Percentiles rank a stretch among this genome's conserved stretches.
These are phyloP conservation scores for Zelostemma sp. DNA, from an alignment of 1,140 invertebrate genomes.

Conservation along the genomic window DNA sequence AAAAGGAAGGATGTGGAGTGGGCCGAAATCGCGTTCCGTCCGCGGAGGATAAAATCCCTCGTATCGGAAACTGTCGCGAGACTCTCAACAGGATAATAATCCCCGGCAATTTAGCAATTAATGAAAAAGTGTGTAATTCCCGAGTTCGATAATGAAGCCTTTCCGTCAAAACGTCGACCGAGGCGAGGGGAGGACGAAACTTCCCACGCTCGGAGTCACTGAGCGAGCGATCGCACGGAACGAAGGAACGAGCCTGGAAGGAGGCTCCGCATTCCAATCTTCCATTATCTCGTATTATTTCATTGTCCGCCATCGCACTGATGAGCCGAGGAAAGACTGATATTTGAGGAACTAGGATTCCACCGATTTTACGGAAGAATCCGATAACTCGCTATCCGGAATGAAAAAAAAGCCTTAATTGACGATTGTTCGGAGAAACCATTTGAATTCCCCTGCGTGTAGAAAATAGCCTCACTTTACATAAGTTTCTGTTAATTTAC, in stretches of 20 bases:
- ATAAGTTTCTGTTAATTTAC: no score
- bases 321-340: slow-evolving; percentile 9
- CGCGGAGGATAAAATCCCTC: slow-evolving; percentile 27
- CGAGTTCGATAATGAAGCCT: slow-evolving; percentile 38
- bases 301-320: slow-evolving; percentile 32
- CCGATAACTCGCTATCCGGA: no score
- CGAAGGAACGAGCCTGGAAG: slow-evolving; percentile 18
- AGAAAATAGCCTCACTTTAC: no score
- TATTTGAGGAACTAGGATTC: slow-evolving; percentile 22
- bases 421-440: no score
- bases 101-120: slow-evolving; percentile 47
- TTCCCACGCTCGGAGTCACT: slow-evolving; percentile 47
- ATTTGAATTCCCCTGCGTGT: no score
- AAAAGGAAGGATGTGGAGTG: slow-evolving; percentile 17
- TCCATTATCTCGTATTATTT: slow-evolving; percentile 42
- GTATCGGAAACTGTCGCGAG: slow-evolving; percentile 27
- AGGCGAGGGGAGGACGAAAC: slow-evolving; percentile 23
- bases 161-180: slow-evolving; percentile 36
- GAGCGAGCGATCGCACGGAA: slow-evolving; percentile 18
- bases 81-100: slow-evolving; percentile 45
- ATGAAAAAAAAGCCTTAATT: no score
- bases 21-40: no score
- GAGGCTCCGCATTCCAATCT: slow-evolving; percentile 38
- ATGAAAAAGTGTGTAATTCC: slow-evolving; percentile 50
- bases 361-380: slow-evolving; percentile 7